Base-by-base conservation (phyloP, 2,797 vertebrate genomes). In the Alexandromys oeconomus region DNA sequence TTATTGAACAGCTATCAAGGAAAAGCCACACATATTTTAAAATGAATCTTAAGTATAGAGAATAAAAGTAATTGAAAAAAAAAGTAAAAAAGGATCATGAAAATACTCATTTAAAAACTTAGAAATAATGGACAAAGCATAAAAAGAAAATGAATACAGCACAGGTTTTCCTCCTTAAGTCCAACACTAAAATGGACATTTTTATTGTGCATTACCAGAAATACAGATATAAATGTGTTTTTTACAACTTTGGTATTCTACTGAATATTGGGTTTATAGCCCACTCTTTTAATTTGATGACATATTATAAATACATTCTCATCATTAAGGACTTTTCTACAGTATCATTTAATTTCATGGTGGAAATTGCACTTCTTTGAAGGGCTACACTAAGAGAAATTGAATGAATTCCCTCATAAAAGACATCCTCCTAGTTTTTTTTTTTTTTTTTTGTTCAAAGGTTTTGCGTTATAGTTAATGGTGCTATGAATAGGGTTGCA, bases 1-100 rank as follows among this genome's bases (percentile, higher is more conserved):
- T 89, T 84, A 91, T 40, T 77, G 37, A 69, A 92, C 88, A 92
- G 77, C 34, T 71, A 76, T 81, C 87, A 71, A 91, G 85, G 48
- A 91, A 93, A 93, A 89, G 5, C 2, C 40, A 87, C 48, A 8
- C 11, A 71, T 71, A 82, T 85, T 92, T 87, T 81, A 88, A 93
- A 93, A 86, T 46, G 46, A 74, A 92, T 51, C 40, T 77, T 3
- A 48, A 14, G 34, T 57, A 57, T 57, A 57, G 48, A 73, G 67
- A 87, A 57, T 71, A 40, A 54, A 57, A 87, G 34, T 5, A 54
- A 69, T 54, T n/a, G 5, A 46, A 37, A 48, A 69, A 69, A 31
- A 69, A 69, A 31, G 27, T 6, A 48, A 51, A 76, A 40, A 46
- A 10, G 34, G 57, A 57, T 76, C 54, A 80, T 73, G 48, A 88